Percentiles rank a stretch among this genome's conserved stretches.
These are phyloP conservation scores for Harlomillsia oculata DNA, from an alignment of 1,140 invertebrate species.

Conservation along the genomic window DNA sequence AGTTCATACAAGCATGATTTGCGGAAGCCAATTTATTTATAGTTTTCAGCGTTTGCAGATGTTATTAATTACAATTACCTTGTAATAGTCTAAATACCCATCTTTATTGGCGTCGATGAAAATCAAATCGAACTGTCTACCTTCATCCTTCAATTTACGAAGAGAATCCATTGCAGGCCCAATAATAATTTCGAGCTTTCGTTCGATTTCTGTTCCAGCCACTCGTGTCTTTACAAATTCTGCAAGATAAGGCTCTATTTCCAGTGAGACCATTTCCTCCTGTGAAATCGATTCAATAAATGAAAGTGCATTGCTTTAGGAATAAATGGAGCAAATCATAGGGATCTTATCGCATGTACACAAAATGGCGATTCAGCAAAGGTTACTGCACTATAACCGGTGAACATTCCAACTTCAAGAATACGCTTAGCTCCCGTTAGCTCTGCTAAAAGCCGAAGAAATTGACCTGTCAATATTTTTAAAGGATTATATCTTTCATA, in stretches of 20 bases:
- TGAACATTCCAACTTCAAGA: conserved; percentile 31
- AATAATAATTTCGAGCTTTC: conserved; percentile 21
- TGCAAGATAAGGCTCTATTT: conserved; percentile 24
- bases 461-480: conserved; percentile 6
- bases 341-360: conserved; percentile 3
- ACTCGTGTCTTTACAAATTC: conserved; percentile 18
- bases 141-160: conserved; percentile 12
- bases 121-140: conserved; percentile 23
- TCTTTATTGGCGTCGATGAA: conserved; percentile 32
- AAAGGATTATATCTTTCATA: neutral
- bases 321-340: neutral
- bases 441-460: conserved; percentile 13
- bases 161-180: conserved; percentile 25
- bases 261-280: conserved; percentile 17
- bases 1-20: neutral
- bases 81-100: conserved; percentile 31
- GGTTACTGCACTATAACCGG: conserved; percentile 23
- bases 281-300: neutral
- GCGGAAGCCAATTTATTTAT: neutral
- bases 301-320: neutral
- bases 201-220: conserved; percentile 18
- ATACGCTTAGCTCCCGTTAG: conserved; percentile 11
- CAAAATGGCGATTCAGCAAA: conserved; percentile 19
- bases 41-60: neutral
- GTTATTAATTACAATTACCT: too few relatives aligned